These are phyloP conservation scores for Spondyliosoma cantharus DNA, from an alignment of 2,797 vertebrate genomes.

Conservation along the genomic window DNA sequence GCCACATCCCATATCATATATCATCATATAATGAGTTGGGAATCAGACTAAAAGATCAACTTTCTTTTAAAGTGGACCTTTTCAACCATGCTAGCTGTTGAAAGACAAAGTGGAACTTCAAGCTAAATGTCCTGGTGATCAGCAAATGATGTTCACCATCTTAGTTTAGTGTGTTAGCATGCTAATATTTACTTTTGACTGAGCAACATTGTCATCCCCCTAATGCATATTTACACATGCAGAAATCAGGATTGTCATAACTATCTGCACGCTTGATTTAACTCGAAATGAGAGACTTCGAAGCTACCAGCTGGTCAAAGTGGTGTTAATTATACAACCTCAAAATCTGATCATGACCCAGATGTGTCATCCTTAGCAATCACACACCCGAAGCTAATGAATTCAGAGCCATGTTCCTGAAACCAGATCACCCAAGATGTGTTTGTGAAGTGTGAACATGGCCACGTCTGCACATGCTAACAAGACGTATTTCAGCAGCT, in stretches of 20 bases:
- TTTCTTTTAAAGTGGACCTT: no score
- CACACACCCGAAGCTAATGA: neutral
- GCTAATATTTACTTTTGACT: neutral
- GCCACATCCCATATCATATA: no score
- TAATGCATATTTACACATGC: neutral
- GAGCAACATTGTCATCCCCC: neutral
- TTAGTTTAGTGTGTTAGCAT: neutral
- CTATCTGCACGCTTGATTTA: neutral
- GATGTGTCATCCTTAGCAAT: neutral
- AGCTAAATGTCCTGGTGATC: neutral
- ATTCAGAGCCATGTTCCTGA: neutral
- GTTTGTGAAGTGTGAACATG: neutral
- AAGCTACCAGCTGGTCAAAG: neutral
- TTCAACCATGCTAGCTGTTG: neutral
- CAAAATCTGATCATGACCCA: neutral
- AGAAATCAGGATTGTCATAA: neutral
- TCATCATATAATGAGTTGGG: no score
- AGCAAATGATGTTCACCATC: neutral
- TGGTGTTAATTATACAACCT: no score
- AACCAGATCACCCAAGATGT: neutral
- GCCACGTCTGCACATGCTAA: neutral
- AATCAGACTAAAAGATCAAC: no score
- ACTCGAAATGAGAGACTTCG: neutral
- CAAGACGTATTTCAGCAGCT: neutral
- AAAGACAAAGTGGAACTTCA: neutral